phyloP scores from a whole-genome alignment of 1,140 invertebrate species.

The Metopolophium dirhodum region DNA sequence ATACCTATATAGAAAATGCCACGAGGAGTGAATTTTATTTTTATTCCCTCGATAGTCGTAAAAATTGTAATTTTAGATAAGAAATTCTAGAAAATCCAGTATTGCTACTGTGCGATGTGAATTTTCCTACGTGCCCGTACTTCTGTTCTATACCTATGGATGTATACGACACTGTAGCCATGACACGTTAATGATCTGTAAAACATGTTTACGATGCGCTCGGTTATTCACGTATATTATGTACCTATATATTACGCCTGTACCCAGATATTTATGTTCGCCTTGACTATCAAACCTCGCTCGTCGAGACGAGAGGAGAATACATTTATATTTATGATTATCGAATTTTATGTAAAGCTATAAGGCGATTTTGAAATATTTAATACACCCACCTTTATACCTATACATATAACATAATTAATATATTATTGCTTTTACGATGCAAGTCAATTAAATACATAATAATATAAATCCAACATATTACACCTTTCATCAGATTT shows the following conservation, averaged over 20 bases:
- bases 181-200: conserved; percentile 43
- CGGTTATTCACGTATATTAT: neutral
- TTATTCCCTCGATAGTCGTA: neutral
- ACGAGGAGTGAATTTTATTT: neutral
- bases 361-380: neutral
- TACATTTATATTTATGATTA: neutral
- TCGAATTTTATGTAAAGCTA: conserved; percentile 13
- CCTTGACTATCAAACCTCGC: neutral
- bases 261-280: neutral
- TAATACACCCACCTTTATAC: neutral
- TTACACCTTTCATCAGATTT: neutral
- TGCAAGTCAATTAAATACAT: neutral
- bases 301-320: neutral
- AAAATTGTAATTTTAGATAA: conserved; percentile 36
- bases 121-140: neutral
- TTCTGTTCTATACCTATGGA: neutral
- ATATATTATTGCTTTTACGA: neutral
- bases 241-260: neutral
- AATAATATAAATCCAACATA: neutral
- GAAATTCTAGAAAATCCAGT: conserved; percentile 4
- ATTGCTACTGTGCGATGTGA: conserved; percentile 26
- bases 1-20: neutral
- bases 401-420: neutral
- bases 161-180: neutral
- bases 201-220: conserved; percentile 18